Base-by-base conservation (phyloP, 2,888 invertebrate genomes). In the Drosophila antonietae region DNA sequence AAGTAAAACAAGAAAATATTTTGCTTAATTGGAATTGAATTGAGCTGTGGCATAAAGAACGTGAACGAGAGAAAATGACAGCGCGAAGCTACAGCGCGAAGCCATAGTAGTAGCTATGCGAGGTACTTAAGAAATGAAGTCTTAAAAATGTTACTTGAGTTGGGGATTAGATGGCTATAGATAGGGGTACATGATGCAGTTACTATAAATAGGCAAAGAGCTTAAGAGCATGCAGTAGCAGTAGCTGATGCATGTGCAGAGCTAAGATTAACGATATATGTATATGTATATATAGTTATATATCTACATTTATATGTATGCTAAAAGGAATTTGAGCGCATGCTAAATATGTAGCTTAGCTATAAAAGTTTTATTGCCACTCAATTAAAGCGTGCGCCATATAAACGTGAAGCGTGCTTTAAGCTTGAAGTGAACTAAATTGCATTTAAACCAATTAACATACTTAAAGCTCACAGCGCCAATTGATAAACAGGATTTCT, bases 141-240 rank as follows among this genome's bases (percentile, higher is more conserved):
- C 76, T 53, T 80, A 75, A 70, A 60, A 80, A 66, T 80, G 80
- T 70, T 60, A 53, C 52, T 59, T 59, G 18, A 67, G 20, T n/a
- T n/a, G 10, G 23, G 43, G 66, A 23, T 44, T 43, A 59, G 23
- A 58, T 20, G 52, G 52, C 9, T 15, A 53, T 23, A 23, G 37
- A 37, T 53, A 37, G 15, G 18, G 37, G 9, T 9, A 15, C 37
- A 10, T 20, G 37, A 15, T 53, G 37, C 20, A 39, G 37, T 12
- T 37, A 28, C 44, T 51, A 41, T 56, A 51, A 60, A 47, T 46
- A 47, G 31, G 49, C 8, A 14, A 10, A 14, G 18, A 41, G 53
- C 58, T 33, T 28, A 49, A 44, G n/a, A 49, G 15, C 44, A 76
- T 58, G 58, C 37, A 59, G 55, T 31, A 59, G 61, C 55, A 63